These are phyloP conservation scores for Taenioides sp. DNA, from an alignment of 2,797 vertebrate species.

Conservation along the genomic window DNA sequence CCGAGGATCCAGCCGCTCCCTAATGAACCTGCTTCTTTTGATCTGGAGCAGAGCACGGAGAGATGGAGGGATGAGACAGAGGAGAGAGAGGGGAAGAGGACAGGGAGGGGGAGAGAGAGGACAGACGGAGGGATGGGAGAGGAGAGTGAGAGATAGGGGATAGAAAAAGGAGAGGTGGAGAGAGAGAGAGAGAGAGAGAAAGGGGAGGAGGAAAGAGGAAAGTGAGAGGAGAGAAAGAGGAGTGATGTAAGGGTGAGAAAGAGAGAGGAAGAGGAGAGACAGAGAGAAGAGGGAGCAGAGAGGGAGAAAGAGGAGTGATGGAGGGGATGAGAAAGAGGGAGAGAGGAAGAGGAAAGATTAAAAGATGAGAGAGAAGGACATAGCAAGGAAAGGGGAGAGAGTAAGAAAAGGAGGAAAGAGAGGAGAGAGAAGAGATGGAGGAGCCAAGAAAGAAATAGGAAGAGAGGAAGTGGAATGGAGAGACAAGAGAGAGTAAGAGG, in stretches of 20 bases:
- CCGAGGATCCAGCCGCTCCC: constrained; percentile 51
- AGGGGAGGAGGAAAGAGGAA: neutral
- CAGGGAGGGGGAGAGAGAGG: neutral
- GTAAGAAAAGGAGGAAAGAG: too few species aligned
- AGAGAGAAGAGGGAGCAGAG: too few species aligned
- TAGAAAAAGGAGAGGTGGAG: neutral
- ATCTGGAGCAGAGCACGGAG: neutral
- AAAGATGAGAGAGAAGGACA: too few species aligned
- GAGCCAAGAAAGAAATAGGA: too few species aligned
- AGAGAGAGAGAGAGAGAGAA: neutral
- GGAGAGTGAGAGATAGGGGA: neutral
- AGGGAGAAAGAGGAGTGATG: neutral
- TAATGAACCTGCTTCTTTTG: constrained; percentile 61
- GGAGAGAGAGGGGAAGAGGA: neutral
- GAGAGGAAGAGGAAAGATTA: constrained; percentile 1
- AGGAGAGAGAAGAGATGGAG: too few species aligned
- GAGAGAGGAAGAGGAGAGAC: too few species aligned
- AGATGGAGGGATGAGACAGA: neutral
- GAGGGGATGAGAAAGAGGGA: neutral
- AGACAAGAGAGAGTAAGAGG: neutral
- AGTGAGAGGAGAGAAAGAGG: too few species aligned
- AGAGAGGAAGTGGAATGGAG: too few species aligned
- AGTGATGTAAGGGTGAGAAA: too few species aligned
- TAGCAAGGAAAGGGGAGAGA: too few species aligned
- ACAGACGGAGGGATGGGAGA: neutral